Conservation (phyloP, 1,140 invertebrate species). For the Caenorhabditis brenneri region DNA sequence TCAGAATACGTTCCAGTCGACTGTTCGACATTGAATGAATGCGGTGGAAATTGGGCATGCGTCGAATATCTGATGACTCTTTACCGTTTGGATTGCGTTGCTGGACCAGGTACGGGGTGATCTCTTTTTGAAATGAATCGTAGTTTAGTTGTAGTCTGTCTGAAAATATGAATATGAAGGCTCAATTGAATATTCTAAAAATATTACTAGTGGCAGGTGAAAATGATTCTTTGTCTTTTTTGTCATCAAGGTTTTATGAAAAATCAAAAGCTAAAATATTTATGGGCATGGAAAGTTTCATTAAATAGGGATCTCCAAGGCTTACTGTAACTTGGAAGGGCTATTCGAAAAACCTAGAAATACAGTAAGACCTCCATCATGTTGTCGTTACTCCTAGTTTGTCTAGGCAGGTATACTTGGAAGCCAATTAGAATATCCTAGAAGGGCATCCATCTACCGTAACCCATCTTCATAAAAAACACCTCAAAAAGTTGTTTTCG, state of each 20-base stretch:
- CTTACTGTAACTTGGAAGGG: too few relatives aligned
- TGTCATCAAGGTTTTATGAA: background rate
- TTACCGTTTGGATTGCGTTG: constrained; percentile 14
- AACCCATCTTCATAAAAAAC: background rate
- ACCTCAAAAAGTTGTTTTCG: background rate
- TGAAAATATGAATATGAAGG: too few relatives aligned
- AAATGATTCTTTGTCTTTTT: background rate
- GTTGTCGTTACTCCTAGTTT: too few relatives aligned
- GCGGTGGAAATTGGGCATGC: constrained; percentile 7
- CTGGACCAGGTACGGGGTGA: background rate
- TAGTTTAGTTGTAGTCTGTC: too few relatives aligned
- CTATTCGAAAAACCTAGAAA: too few relatives aligned
- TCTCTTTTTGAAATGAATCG: background rate
- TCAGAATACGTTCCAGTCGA: background rate
- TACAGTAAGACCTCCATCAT: too few relatives aligned
- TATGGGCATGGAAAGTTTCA: too few relatives aligned
- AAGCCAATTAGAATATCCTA: too few relatives aligned
- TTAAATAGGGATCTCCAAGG: too few relatives aligned
- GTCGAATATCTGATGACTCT: constrained; percentile 21
- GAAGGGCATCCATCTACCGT: background rate
- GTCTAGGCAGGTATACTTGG: too few relatives aligned
- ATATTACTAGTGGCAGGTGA: background rate
- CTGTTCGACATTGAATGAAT: background rate
- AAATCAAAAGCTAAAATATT: too few relatives aligned
- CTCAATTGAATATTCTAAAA: background rate